Evolutionary conservation across 2,113 vertebrate genomes (phyloP).

Genomic region (Muscicapa adusta): DNA sequence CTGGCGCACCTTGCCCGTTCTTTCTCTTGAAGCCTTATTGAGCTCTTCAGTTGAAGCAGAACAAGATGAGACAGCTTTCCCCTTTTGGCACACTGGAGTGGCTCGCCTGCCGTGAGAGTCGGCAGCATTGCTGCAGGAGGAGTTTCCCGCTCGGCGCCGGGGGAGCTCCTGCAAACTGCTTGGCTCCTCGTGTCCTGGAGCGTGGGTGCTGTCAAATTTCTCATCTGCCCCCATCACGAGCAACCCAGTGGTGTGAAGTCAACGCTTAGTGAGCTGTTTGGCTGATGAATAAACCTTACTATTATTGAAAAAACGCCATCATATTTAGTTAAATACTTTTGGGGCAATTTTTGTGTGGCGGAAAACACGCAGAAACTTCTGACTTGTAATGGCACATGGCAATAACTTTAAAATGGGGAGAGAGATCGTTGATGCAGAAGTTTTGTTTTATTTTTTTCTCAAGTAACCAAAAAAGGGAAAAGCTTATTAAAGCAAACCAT

Average conservation of each 20-base stretch:
- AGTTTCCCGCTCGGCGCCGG: conserved; percentile 15
- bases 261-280: neutral
- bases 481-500: neutral
- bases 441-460: neutral
- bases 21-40: conserved; percentile 73
- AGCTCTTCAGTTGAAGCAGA: conserved; percentile 64
- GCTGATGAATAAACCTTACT: neutral
- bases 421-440: neutral
- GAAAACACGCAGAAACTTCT: neutral
- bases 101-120: conserved; percentile 53
- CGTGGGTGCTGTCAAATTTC: conserved; percentile 36
- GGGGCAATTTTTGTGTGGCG: neutral
- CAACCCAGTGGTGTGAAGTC: neutral
- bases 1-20: conserved; percentile 60
- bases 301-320: neutral
- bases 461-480: neutral
- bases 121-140: conserved; percentile 44
- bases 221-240: conserved; percentile 27
- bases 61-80: conserved; percentile 70
- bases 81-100: conserved; percentile 67
- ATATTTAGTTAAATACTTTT: neutral
- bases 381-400: neutral
- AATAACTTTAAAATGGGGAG: neutral
- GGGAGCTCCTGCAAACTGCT: conserved; percentile 8
- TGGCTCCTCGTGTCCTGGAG: neutral